These are phyloP conservation scores for Rosalia funebris DNA, from an alignment of 2,888 invertebrate species.

Conservation along the genomic window DNA sequence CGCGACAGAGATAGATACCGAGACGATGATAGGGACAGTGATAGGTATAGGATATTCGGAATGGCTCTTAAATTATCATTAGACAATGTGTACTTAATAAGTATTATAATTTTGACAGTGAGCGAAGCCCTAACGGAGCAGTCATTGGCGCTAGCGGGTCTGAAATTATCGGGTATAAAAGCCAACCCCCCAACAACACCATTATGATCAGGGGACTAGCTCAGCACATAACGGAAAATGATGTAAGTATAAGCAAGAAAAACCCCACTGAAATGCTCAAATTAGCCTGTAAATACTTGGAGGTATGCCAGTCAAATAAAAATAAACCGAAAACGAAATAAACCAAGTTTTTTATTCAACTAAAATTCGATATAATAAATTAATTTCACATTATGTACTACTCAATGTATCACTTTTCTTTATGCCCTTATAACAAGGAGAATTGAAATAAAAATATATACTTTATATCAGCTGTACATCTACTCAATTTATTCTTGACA, in stretches of 20 bases:
- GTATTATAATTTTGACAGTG: slow-evolving; percentile 59
- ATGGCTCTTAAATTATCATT: slow-evolving; percentile 46
- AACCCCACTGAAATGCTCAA: too few species aligned
- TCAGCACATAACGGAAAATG: slow-evolving; percentile 80
- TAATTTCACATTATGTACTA: too few species aligned
- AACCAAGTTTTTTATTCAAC: too few species aligned
- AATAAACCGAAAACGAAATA: too few species aligned
- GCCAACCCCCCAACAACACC: slow-evolving; percentile 69
- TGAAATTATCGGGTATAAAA: slow-evolving; percentile 64
- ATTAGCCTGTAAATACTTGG: too few species aligned
- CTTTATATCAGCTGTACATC: too few species aligned
- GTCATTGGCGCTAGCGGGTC: slow-evolving; percentile 62
- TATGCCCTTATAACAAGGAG: too few species aligned
- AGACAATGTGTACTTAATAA: slow-evolving; percentile 45
- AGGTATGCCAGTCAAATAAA: too few species aligned
- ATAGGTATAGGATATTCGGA: slow-evolving; percentile 59
- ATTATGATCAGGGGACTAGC: slow-evolving; percentile 80
- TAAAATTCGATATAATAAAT: too few species aligned
- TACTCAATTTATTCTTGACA: too few species aligned
- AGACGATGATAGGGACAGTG: slow-evolving; percentile 63
- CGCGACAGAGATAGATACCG: slow-evolving; percentile 61
- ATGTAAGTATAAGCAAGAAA: slow-evolving; percentile 68
- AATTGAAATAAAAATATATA: too few species aligned
- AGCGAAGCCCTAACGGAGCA: slow-evolving; percentile 60
- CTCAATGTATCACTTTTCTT: too few species aligned